phyloP scores from a whole-genome alignment of 2,888 invertebrate genomes.

The Calameuta pallipes region DNA sequence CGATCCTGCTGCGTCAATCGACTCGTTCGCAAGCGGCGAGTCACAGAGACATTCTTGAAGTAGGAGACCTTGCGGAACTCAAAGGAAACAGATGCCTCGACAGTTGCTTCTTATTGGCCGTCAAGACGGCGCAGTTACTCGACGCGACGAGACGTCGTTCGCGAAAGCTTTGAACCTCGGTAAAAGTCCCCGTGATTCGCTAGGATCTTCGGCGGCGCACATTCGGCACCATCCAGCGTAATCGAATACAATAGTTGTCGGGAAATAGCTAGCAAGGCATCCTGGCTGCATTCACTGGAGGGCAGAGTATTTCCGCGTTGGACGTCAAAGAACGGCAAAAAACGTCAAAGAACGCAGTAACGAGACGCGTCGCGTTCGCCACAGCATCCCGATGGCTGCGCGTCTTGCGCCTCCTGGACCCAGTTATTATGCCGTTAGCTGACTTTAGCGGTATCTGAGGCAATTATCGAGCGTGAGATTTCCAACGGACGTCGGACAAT shows the following conservation, averaged over 20 bases:
- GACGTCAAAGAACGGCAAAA: too few species aligned
- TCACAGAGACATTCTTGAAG: constrained; percentile 37
- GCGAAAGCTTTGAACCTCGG: background rate
- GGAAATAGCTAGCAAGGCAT: too few species aligned
- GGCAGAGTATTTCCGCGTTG: too few species aligned
- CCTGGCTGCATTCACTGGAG: too few species aligned
- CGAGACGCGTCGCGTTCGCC: too few species aligned
- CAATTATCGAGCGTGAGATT: constrained; percentile 59
- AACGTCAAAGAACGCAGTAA: too few species aligned
- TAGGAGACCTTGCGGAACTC: background rate
- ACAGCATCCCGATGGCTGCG: too few species aligned
- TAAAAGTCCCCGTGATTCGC: too few species aligned
- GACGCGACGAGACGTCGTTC: background rate
- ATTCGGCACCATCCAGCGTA: too few species aligned
- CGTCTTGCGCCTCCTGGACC: constrained; percentile 34
- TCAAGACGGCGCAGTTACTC: background rate
- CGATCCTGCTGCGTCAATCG: too few species aligned
- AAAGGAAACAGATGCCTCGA: constrained; percentile 34
- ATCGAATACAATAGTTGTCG: too few species aligned
- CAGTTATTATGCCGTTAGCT: constrained; percentile 56
- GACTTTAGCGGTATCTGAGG: constrained; percentile 53
- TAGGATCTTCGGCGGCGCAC: too few species aligned
- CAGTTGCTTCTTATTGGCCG: constrained; percentile 36
- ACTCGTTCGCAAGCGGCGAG: constrained; percentile 19
- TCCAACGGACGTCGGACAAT: constrained; percentile 53